Evolutionary conservation across 2,113 vertebrate genomes (phyloP).

Genomic region (Xyliphius kryptos): DNA sequence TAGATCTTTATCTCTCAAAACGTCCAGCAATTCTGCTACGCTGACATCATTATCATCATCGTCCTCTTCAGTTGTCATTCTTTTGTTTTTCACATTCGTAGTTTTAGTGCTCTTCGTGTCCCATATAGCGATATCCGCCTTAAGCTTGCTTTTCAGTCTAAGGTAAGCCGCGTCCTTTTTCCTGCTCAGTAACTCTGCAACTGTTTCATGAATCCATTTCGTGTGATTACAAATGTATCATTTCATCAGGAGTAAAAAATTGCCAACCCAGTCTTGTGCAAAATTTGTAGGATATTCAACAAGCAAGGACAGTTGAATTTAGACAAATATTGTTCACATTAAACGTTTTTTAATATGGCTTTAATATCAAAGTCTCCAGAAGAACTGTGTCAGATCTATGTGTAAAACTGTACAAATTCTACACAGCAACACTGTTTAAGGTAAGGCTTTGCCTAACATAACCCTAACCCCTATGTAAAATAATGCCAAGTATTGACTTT

Average conservation of each 20-base stretch:
- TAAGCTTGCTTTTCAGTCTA: slow-evolving; percentile 12
- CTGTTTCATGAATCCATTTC: slow-evolving; percentile 50
- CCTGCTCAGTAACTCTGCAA: slow-evolving; percentile 57
- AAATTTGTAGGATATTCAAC: neutral
- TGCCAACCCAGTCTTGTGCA: slow-evolving; percentile 4
- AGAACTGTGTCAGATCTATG: too few species aligned
- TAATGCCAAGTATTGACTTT: too few species aligned
- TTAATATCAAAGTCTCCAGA: too few species aligned
- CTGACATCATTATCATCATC: neutral
- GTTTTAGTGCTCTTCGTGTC: neutral
- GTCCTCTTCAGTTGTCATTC: neutral
- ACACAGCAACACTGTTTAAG: too few species aligned
- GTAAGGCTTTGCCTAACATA: too few species aligned
- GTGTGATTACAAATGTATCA: slow-evolving; percentile 26
- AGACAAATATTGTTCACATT: too few species aligned
- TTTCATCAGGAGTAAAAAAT: slow-evolving; percentile 3
- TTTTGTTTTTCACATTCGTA: slow-evolving; percentile 7
- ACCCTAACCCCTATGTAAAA: too few species aligned
- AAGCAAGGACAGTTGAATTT: too few species aligned
- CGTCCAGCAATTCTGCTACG: slow-evolving; percentile 2
- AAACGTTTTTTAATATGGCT: too few species aligned
- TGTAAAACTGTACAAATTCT: too few species aligned
- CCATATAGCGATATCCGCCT: neutral
- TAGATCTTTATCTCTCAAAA: too few species aligned
- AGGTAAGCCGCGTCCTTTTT: slow-evolving; percentile 42